Evolutionary conservation across 1,140 invertebrate genomes (phyloP).

Genomic region (Apis mellifera): Amel_HAv3.1 CM009933.2:6861501-6862000

Average conservation of each 20-base stretch:
- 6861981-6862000: too few relatives aligned
- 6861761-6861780: not conserved
- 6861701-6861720: not conserved
- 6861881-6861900: not conserved
- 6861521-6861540: too few relatives aligned
- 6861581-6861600: not conserved
- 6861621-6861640: not conserved
- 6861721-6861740: conserved; percentile 26
- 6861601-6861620: conserved; percentile 28
- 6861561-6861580: not conserved
- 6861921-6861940: too few relatives aligned
- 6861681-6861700: not conserved
- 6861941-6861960: too few relatives aligned
- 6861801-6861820: not conserved
- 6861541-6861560: conserved; percentile 3
- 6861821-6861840: not conserved
- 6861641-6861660: conserved; percentile 18
- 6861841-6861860: not conserved
- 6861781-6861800: not conserved
- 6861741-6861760: not conserved
- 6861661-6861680: conserved; percentile 20
- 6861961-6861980: too few relatives aligned
- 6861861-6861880: not conserved
- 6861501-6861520: not conserved
- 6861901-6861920: not conserved